These are phyloP conservation scores for Amiota mariae DNA, from an alignment of 2,888 invertebrate species.

Conservation along the genomic window DNA sequence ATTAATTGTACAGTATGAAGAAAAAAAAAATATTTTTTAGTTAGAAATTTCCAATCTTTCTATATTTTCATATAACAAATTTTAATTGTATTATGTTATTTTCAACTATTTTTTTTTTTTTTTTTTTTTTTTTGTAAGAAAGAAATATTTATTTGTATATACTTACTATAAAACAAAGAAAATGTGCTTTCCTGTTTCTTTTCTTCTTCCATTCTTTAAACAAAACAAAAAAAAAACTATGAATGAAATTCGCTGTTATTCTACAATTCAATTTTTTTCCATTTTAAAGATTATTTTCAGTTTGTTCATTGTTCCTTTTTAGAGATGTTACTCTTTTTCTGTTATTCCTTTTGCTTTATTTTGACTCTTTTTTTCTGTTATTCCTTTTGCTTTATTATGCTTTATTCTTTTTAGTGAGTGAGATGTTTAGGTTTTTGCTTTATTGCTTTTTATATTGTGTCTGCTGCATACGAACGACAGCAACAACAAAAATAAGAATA, in stretches of 20 bases:
- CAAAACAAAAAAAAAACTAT: not conserved
- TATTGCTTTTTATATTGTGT: conserved; percentile 21
- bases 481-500: not conserved
- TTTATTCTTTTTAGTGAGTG: not conserved
- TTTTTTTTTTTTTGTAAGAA: too few species aligned
- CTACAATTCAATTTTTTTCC: not conserved
- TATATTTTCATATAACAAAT: too few species aligned
- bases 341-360: not conserved
- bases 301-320: conserved; percentile 9
- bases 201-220: not conserved
- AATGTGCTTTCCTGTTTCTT: not conserved
- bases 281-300: not conserved
- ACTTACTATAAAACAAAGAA: not conserved
- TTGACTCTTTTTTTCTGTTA: not conserved
- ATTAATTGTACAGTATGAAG: not conserved
- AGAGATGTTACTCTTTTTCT: not conserved
- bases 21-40: too few species aligned
- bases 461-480: conserved; percentile 2
- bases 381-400: not conserved
- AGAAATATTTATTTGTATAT: not conserved
- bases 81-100: not conserved
- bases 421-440: conserved; percentile 2
- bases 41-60: too few species aligned
- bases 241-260: not conserved
- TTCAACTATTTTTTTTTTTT: too few species aligned